Evolutionary conservation across 2,888 invertebrate species (phyloP), one percentile per base, ranked within the genome.

Genomic region (Craniophora ligustri): DNA sequence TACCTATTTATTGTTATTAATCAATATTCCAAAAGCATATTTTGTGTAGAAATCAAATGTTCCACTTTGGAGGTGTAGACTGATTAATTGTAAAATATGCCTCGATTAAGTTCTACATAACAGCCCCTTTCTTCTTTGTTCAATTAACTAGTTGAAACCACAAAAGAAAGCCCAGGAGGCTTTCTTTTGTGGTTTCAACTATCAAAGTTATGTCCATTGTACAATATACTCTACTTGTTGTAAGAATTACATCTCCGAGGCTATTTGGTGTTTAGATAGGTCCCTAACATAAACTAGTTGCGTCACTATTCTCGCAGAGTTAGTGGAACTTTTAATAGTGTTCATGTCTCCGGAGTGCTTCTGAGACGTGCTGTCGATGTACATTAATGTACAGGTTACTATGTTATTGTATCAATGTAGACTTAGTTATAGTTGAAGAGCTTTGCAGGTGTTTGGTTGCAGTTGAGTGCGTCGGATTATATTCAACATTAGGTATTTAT

Each of bases 291-390:
- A 86, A 87, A 89, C 89, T 85, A 84, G 85, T 86, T 84, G 81
- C 77, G 87, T 85, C 84, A 77, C 75, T 67, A 81, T 81, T 84
- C 78, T 78, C 82, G 75, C 73, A 64, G 75, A 87, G 86, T 88
- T 87, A 78, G 84, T 42, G 48, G 73, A 92, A 92, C 86, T 92
- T 91, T 91, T 91, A 92, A 91, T 91, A 91, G 91, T 82, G 87
- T 90, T 86, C 84, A 70, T 78, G 82, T 85, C 85, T 79, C 84
- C 61, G 31, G 77, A 81, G 83, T 76, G 77, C 54, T 63, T 53
- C 62, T 56, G 72, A 76, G 72, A 66, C 67, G 63, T 56, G 63
- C 51, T 66, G 79, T 72, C 78, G 72, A 77, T 72, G 71, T 72
- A 69, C 68, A 76, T 76, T 72, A 70, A 56, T 49, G 67, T 67